Conservation (phyloP, 1,140 invertebrate genomes). For the Riptortus pedestris region DNA sequence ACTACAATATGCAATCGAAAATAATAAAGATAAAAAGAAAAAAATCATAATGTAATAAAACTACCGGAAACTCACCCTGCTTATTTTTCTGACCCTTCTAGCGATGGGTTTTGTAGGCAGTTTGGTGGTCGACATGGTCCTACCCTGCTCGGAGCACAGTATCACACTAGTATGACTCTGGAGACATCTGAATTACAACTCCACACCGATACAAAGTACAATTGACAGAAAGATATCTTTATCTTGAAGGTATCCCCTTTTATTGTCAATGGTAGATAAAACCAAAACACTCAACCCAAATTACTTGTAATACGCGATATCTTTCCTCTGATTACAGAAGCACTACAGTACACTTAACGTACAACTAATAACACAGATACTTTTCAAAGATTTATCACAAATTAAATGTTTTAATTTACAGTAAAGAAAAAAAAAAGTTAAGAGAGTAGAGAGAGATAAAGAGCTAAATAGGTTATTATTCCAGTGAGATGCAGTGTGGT, state of each 20-base stretch:
- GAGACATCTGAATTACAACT: not conserved
- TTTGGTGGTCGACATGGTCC: slow-evolving; percentile 15
- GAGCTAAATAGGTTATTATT: not conserved
- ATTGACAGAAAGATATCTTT: slow-evolving; percentile 13
- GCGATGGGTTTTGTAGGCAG: slow-evolving; percentile 19
- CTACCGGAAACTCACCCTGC: slow-evolving; percentile 14
- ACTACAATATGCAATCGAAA: too few relatives aligned
- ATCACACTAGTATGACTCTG: not conserved
- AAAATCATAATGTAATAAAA: not conserved
- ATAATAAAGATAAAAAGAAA: too few relatives aligned
- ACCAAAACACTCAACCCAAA: slow-evolving; percentile 17
- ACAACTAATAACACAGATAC: not conserved
- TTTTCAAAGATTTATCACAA: not conserved
- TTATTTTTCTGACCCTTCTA: slow-evolving; percentile 19
- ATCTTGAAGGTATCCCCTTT: not conserved
- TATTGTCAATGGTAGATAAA: slow-evolving; percentile 1
- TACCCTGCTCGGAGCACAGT: not conserved
- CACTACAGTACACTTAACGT: not conserved
- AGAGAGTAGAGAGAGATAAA: not conserved
- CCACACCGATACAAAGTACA: slow-evolving; percentile 12
- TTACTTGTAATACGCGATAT: not conserved
- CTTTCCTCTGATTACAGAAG: not conserved
- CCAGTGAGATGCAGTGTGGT: not conserved
- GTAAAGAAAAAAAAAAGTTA: not conserved
- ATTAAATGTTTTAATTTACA: not conserved